Evolutionary conservation across 64 coral and sea anemone genomes (phyloP).

Genomic region (Orbicella faveolata): DNA sequence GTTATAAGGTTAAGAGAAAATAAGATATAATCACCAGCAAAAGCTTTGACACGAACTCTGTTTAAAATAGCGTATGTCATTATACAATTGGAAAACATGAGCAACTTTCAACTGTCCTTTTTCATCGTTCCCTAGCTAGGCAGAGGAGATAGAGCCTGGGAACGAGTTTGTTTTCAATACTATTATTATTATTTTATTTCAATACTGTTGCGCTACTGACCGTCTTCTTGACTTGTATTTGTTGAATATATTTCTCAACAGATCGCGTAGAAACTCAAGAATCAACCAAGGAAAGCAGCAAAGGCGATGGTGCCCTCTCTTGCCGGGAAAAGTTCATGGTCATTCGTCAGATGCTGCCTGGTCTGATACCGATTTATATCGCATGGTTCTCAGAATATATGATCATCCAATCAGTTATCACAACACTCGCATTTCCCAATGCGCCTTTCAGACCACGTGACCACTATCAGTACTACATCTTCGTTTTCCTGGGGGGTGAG

Average conservation of each 20-base stretch:
- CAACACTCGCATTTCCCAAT: constrained; percentile 69
- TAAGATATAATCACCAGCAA: too few species aligned
- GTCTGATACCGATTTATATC: constrained; percentile 53
- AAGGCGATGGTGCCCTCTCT: constrained; percentile 6
- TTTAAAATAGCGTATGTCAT: too few species aligned
- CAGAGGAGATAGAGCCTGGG: too few species aligned
- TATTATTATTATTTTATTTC: too few species aligned
- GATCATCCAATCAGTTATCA: constrained; percentile 70
- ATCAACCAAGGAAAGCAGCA: background rate
- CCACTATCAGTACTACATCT: constrained; percentile 83
- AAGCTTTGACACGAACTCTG: too few species aligned
- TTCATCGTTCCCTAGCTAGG: too few species aligned
- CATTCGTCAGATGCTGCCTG: constrained; percentile 47
- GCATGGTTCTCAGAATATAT: constrained; percentile 82
- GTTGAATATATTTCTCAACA: background rate
- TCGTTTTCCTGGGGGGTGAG: constrained; percentile 62
- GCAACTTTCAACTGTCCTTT: too few species aligned
- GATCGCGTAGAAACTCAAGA: background rate
- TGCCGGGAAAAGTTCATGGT: constrained; percentile 63
- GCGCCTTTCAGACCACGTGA: constrained; percentile 78
- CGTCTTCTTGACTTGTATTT: too few species aligned
- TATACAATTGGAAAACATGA: too few species aligned
- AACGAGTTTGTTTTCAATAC: too few species aligned
- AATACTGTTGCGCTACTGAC: too few species aligned
- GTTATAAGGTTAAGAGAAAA: too few species aligned